Evolutionary conservation across 92 coral and sea anemone genomes (phyloP), one percentile per base, ranked within the genome.

Genomic region (Epizoanthus rinbou): DNA sequence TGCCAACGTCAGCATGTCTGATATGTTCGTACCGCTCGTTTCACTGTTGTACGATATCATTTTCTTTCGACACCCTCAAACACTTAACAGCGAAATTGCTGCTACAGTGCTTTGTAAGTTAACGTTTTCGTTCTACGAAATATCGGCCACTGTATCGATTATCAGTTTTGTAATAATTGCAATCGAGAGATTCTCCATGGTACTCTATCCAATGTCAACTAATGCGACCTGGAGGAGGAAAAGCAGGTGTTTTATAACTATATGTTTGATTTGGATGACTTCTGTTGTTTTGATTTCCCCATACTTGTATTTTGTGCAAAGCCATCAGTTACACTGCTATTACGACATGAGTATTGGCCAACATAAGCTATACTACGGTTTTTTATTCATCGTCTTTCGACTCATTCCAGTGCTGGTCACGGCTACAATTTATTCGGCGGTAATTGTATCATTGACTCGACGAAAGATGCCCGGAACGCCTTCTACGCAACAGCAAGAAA

Each of bases 21-120:
- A 64, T 19, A 64, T 64, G 69, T 64, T 64, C 22, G 69, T 64
- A 25, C 69, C 69, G 39, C 69, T 64, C 17, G 28, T 64, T 64
- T 7, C 9, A 64, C 69, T 64, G 69, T 35, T 64, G 37, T 3
- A 64, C 24, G 69, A 64, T 15, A 64, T 64, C 41, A 5, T 64
- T 16, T 64, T 64, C 19, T 13, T 10, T 64, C 41, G 17, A 64
- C 69, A 23, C 14, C 41, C 69, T 9, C 41, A 64, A 64, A 15
- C 6, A 23, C 37, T 64, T 6, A 5, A n/a, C 28, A 64, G 69
- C 22, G 41, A 64, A 25, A 35, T 35, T 21, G 13, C 22, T 7
- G 69, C 69, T 13, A 64, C 14, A 15, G 69, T 25, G 16, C 41
- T 64, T 1, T 64, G 69, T 17, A 64, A 64, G 69, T 23, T 19